Conservation (phyloP, 2,113 vertebrate species). For the Eretmochelys imbricata region DNA sequence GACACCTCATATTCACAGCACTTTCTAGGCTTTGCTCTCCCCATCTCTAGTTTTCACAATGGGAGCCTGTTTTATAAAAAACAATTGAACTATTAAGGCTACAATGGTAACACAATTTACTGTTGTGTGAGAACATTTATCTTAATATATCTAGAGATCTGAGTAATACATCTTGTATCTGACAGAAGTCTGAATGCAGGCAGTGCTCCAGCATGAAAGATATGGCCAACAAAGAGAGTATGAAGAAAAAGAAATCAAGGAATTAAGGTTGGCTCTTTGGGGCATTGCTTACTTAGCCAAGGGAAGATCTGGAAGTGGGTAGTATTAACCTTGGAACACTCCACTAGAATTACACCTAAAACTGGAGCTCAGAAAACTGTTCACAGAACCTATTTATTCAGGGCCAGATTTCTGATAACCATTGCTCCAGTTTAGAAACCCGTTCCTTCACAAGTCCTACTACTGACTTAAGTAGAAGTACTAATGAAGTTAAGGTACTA, state of each 20-base stretch:
- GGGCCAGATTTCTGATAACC: neutral
- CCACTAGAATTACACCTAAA: neutral
- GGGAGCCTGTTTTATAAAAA: neutral
- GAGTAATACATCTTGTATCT: neutral
- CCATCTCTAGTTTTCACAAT: neutral
- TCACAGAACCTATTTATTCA: neutral
- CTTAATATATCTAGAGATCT: neutral
- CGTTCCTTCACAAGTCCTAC: neutral
- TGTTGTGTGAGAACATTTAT: neutral
- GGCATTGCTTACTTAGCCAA: neutral
- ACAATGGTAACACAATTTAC: neutral
- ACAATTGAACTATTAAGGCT: neutral
- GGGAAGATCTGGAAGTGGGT: neutral
- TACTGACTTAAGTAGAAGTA: neutral
- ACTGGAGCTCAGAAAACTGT: neutral
- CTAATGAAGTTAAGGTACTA: neutral
- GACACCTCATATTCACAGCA: neutral
- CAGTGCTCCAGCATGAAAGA: neutral
- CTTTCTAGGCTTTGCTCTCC: neutral
- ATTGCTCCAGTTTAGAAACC: neutral
- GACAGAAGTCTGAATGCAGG: neutral
- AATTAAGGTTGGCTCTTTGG: neutral
- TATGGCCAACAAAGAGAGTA: accelerated
- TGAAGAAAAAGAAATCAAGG: neutral
- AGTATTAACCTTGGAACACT: neutral